A percentile compares a stretch with the other conserved stretches of the same genome.
phyloP scores from a whole-genome alignment of 2,888 invertebrate species.

The Doris montereyensis region DNA sequence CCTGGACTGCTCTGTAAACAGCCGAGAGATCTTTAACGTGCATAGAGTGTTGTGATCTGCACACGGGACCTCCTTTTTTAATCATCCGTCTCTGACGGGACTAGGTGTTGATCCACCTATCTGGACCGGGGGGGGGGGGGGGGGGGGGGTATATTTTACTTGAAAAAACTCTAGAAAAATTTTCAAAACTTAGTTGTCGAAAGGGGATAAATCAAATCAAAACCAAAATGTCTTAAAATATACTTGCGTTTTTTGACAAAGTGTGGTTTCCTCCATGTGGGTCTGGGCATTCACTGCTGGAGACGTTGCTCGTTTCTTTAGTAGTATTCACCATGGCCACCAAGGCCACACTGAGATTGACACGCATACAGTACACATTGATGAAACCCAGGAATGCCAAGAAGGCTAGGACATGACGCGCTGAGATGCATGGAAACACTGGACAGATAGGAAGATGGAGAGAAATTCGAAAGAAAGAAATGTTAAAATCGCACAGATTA shows the following conservation, averaged over 20 bases:
- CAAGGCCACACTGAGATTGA: conserved; percentile 85
- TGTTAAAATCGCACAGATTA: neutral
- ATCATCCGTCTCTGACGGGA: too few species aligned
- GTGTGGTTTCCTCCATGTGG: conserved; percentile 13
- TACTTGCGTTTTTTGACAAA: too few species aligned
- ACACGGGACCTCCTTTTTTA: too few species aligned
- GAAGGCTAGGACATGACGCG: conserved; percentile 70
- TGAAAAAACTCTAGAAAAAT: too few species aligned
- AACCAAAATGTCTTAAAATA: neutral
- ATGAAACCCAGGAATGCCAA: conserved; percentile 73
- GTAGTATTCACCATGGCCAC: conserved; percentile 68
- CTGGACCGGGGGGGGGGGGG: too few species aligned
- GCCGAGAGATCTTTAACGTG: too few species aligned
- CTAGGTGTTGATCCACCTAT: too few species aligned
- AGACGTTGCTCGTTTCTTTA: neutral
- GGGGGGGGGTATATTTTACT: too few species aligned
- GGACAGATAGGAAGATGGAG: neutral
- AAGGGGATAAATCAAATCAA: too few species aligned
- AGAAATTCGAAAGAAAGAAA: neutral
- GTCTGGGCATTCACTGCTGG: conserved; percentile 34
- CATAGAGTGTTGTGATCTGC: too few species aligned
- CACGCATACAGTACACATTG: conserved; percentile 75
- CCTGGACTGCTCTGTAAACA: too few species aligned
- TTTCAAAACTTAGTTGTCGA: too few species aligned
- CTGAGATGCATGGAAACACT: conserved; percentile 49